Evolutionary conservation across 2,888 invertebrate genomes (phyloP), one percentile per base, ranked within the genome.

Genomic region (Clitarchus hookeri): DNA sequence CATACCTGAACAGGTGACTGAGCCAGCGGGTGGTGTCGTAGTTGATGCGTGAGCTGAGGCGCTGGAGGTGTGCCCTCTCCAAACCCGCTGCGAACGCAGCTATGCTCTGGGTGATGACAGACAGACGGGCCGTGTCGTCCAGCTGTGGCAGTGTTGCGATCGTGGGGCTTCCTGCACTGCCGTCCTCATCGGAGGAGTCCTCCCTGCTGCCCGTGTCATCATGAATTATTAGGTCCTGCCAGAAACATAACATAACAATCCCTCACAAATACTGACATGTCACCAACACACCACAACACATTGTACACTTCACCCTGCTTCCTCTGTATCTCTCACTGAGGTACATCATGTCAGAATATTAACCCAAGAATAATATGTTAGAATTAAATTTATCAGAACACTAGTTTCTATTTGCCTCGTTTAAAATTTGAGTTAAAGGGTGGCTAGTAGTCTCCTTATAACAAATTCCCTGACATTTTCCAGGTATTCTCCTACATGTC

Each of bases 11-110:
- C 90, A 98, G 93, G 90, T 97, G 95, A 85, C 96, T 95, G 89
- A 98, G 93, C 98, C 98, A 98, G 88, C 96, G 92, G 8, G 97
- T 96, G 0, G 97, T 96, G 90, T 98, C 98, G 53, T 95, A 95
- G 0, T 96, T 95, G 88, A 98, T 94, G 89, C 96, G 95, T 79
- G 95, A 95, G 80, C 97, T 96, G 27, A 98, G 93, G 89, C 96
- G 94, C 86, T 96, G 95, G 85, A 98, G 94, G 91, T 97, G 96
- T 88, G 94, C 93, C 82, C 96, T 93, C 88, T 97, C 97, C 88
- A 98, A 91, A 85, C 96, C 95, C n/a, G 96, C 95, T 88, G 97
- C 95, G 90, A 97, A 96, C 0, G 98, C 97, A 8, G 96, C 95
- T 88, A 98, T 94, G 90, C 97, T 96, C 91, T 98, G 98, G n/a